Evolutionary conservation across 2,888 invertebrate species (phyloP).

Genomic region (Cerastis leucographa): DNA sequence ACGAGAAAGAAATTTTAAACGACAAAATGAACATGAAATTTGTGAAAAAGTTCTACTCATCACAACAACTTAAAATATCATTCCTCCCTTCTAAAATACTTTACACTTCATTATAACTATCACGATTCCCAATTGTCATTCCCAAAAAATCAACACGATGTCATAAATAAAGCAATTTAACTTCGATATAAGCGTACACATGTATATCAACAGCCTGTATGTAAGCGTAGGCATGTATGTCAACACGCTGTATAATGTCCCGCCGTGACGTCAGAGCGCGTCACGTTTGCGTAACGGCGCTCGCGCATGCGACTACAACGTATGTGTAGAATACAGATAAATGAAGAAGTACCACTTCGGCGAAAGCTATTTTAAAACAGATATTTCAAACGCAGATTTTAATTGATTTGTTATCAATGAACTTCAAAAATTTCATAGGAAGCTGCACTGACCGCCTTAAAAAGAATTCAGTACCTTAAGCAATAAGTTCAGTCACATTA

Average conservation of each 20-base stretch:
- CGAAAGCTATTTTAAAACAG: background rate
- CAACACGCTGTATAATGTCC: constrained; percentile 63
- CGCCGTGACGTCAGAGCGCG: constrained; percentile 81
- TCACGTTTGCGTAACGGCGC: constrained; percentile 84
- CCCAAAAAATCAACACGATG: constrained; percentile 18
- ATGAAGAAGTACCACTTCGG: constrained; percentile 38
- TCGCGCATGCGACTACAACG: constrained; percentile 62
- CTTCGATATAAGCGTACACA: constrained; percentile 43
- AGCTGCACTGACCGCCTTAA: too few relatives aligned
- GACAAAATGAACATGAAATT: too few relatives aligned
- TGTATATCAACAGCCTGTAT: constrained; percentile 59
- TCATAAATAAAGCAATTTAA: constrained; percentile 59
- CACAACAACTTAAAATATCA: constrained; percentile 32
- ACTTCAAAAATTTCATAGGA: background rate
- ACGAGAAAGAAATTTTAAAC: background rate
- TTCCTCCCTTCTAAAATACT: constrained; percentile 43
- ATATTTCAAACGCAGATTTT: background rate
- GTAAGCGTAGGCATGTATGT: constrained; percentile 50
- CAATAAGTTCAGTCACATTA: background rate
- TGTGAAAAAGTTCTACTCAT: constrained; percentile 18
- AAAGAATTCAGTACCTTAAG: background rate
- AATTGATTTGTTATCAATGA: background rate
- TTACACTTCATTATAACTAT: constrained; percentile 36
- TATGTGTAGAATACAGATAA: constrained; percentile 50
- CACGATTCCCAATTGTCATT: constrained; percentile 27